Percentiles rank a stretch among this genome's conserved stretches.
Conservation (phyloP, 2,113 vertebrate species). For the Alethe castanea region DNA sequence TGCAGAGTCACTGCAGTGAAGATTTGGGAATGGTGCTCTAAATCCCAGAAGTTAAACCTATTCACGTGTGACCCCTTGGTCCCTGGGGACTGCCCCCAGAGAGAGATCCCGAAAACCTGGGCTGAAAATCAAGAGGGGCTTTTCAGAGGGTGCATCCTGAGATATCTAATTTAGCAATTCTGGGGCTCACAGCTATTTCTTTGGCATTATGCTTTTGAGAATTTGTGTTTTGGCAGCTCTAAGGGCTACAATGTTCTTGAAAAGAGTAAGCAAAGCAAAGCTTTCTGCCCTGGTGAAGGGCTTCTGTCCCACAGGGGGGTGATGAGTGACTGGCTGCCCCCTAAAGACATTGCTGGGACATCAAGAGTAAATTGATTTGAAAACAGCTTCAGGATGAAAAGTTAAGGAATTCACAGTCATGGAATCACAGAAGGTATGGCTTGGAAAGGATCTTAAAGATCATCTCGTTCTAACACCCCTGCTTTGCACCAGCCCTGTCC, state of each 20-base stretch:
- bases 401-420: neutral
- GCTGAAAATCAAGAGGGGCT: neutral
- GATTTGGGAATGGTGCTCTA: neutral
- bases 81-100: accelerated
- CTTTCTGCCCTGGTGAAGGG: neutral
- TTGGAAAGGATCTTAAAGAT: neutral
- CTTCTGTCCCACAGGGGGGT: neutral
- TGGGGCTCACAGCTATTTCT: neutral
- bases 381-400: neutral
- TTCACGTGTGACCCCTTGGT: accelerated
- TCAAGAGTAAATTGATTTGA: neutral
- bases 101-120: neutral
- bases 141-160: neutral
- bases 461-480: too few relatives aligned
- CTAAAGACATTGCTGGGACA: neutral
- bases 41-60: neutral
- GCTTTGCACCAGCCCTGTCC: neutral
- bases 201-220: neutral
- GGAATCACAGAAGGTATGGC: neutral
- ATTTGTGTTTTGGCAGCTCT: neutral
- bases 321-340: neutral
- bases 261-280: neutral
- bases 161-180: neutral
- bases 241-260: neutral
- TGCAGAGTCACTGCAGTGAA: neutral